A percentile compares a stretch with the other conserved stretches of the same genome.
Conservation (phyloP, 2,797 vertebrate species). For the Craterocephalus amniculus region DNA sequence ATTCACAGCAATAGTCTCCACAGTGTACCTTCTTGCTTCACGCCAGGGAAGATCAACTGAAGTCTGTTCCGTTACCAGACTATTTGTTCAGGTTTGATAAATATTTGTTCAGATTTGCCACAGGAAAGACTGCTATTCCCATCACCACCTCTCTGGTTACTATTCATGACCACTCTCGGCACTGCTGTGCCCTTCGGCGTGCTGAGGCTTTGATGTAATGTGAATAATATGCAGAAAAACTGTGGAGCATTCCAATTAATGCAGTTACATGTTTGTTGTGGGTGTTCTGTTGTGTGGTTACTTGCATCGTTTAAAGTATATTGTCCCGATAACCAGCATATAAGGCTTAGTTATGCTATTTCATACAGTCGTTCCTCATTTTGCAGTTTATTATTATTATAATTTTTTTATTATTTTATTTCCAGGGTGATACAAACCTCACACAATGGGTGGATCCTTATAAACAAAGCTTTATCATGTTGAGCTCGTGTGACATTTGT, state of each 20-base stretch:
- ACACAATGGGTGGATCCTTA: slow-evolving; percentile 39
- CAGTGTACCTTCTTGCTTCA: slow-evolving; percentile 50
- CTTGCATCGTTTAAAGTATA: slow-evolving; percentile 71
- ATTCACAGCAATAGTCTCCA: slow-evolving; percentile 75
- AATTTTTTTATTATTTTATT: slow-evolving; percentile 16
- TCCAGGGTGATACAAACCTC: slow-evolving; percentile 60
- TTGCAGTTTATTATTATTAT: slow-evolving; percentile 33
- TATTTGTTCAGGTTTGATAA: slow-evolving; percentile 58
- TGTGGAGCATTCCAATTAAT: slow-evolving; percentile 74
- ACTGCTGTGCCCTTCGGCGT: slow-evolving; percentile 58
- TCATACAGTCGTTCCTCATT: slow-evolving; percentile 63
- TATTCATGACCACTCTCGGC: slow-evolving; percentile 68
- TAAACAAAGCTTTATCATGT: slow-evolving; percentile 28
- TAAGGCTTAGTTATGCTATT: slow-evolving; percentile 71
- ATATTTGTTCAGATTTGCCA: slow-evolving; percentile 65
- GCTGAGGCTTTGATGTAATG: slow-evolving; percentile 74
- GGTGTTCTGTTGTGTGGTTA: slow-evolving; percentile 74
- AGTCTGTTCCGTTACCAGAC: slow-evolving; percentile 54
- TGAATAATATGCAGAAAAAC: slow-evolving; percentile 76
- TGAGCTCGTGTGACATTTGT: slow-evolving; percentile 24
- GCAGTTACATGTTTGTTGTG: slow-evolving; percentile 71
- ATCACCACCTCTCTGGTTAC: slow-evolving; percentile 63
- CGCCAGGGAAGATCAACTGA: slow-evolving; percentile 59
- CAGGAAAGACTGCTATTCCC: slow-evolving; percentile 66
- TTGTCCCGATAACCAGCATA: slow-evolving; percentile 74